Evolutionary conservation across 2,113 vertebrate genomes (phyloP).

Genomic region (Murina feae): DNA sequence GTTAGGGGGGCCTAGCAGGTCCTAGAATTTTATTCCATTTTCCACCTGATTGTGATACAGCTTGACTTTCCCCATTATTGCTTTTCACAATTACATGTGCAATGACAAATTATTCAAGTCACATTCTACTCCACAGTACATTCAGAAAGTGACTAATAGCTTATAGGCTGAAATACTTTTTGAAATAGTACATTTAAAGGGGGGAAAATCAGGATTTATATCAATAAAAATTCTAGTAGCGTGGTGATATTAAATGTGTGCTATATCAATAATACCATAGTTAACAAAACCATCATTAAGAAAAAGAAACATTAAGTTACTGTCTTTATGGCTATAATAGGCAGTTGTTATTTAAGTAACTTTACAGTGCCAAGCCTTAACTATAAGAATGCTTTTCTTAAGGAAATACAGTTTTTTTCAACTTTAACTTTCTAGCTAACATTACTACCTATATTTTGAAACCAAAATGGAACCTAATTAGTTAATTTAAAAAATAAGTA

Average conservation of each 20-base stretch:
- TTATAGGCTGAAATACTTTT: not conserved
- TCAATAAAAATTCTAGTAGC: not conserved
- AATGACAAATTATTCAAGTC: constrained; percentile 26
- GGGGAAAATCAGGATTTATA: not conserved
- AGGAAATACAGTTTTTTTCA: not conserved
- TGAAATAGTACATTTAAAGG: not conserved
- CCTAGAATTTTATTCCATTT: constrained; percentile 4
- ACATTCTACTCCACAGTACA: not conserved
- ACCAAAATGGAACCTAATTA: not conserved
- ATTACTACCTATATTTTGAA: not conserved
- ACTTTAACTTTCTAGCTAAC: not conserved
- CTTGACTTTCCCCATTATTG: not conserved
- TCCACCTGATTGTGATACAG: not conserved
- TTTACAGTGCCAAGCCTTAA: not conserved
- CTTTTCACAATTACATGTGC: not conserved
- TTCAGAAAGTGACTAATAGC: not conserved
- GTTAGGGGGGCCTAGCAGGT: not conserved
- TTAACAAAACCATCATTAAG: not conserved
- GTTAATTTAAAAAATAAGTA: not conserved
- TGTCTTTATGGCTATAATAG: not conserved
- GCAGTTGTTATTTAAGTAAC: not conserved
- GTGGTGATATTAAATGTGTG: not conserved
- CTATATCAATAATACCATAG: not conserved
- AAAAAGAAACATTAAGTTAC: not conserved
- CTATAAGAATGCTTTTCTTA: not conserved